Evolutionary conservation across 92 coral and sea anemone genomes (phyloP).

Genomic region (Epizoanthus illoricatus): DNA sequence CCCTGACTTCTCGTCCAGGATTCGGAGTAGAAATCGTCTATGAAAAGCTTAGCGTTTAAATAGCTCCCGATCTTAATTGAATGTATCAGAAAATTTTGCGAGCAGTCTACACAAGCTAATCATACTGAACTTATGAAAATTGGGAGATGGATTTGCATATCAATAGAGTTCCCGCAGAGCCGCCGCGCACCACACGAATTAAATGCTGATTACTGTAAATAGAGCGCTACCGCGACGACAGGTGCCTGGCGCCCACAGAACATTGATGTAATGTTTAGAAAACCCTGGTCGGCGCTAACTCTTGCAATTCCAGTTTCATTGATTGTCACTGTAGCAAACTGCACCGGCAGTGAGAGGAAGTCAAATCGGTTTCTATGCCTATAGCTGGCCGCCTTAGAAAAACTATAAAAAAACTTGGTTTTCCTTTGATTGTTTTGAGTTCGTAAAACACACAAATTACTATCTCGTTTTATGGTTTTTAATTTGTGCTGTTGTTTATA

Average conservation of each 20-base stretch:
- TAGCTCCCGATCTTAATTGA: conserved; percentile 32
- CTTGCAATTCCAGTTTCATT: neutral
- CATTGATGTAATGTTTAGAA: conserved; percentile 36
- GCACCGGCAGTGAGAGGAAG: neutral
- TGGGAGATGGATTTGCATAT: conserved; percentile 30
- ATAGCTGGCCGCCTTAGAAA: neutral
- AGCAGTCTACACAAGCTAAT: conserved; percentile 21
- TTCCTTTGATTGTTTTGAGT: neutral
- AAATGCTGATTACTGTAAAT: conserved; percentile 34
- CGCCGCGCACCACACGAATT: conserved; percentile 27
- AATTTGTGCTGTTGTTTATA: neutral
- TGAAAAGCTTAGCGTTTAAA: conserved; percentile 1
- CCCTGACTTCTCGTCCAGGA: neutral
- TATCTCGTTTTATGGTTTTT: conserved; percentile 4
- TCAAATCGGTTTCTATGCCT: neutral
- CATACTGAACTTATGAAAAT: conserved; percentile 10
- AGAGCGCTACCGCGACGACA: conserved; percentile 12
- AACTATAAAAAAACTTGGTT: neutral
- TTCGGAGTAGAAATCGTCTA: neutral
- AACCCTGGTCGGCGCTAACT: conserved; percentile 18
- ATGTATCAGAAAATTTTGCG: conserved; percentile 23
- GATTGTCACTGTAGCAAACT: conserved; percentile 1
- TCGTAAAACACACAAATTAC: neutral
- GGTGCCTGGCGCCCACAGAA: conserved; percentile 7
- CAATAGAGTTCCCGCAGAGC: conserved; percentile 7